These are phyloP conservation scores for Rhadina sibilatrix DNA, from an alignment of 2,113 vertebrate genomes.

Conservation along the genomic window DNA sequence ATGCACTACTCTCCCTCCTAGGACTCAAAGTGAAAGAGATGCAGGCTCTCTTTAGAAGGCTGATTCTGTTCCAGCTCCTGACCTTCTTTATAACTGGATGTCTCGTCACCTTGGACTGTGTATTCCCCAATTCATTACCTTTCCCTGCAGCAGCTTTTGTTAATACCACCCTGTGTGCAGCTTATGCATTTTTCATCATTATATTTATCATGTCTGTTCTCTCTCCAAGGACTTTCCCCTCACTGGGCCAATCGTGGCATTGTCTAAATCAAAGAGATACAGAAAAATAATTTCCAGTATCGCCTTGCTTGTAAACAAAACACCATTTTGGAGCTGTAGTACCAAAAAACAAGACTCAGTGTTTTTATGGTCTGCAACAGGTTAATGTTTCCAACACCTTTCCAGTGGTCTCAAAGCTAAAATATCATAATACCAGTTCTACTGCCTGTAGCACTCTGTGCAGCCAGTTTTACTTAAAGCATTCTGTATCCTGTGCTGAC, in stretches of 20 bases:
- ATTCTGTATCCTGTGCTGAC: not conserved
- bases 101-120: not conserved
- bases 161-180: not conserved
- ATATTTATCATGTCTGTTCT: not conserved
- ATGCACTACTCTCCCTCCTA: not conserved
- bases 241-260: not conserved
- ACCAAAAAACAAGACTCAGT: not conserved
- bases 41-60: not conserved
- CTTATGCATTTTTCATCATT: constrained; percentile 33
- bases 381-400: not conserved
- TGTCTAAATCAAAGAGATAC: not conserved
- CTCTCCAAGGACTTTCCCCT: constrained; percentile 1
- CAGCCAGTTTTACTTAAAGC: not conserved
- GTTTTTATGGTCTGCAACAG: not conserved
- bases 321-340: not conserved
- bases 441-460: not conserved
- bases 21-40: not conserved
- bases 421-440: not conserved
- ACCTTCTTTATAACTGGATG: not conserved
- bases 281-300: not conserved
- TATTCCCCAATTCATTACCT: not conserved
- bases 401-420: not conserved
- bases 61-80: not conserved
- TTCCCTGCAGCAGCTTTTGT: not conserved
- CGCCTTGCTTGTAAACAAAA: not conserved